These are phyloP conservation scores for Mohoua ochrocephala DNA, from an alignment of 2,113 vertebrate species.

Conservation along the genomic window DNA sequence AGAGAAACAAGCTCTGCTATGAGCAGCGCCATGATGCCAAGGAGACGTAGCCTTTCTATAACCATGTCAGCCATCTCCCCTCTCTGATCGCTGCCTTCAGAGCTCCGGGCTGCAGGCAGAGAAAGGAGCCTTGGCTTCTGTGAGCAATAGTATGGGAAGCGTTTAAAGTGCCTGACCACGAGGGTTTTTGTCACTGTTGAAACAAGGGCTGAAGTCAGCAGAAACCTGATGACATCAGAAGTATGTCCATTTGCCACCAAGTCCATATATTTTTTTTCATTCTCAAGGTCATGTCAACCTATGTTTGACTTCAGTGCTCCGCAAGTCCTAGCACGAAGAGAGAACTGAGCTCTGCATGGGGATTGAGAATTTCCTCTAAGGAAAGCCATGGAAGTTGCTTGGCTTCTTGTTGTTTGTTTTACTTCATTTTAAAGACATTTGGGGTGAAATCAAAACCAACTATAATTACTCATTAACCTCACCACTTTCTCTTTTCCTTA, in stretches of 20 bases:
- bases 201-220: not conserved
- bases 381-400: not conserved
- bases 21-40: not conserved
- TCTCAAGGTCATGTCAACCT: not conserved
- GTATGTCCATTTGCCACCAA: not conserved
- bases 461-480: not conserved
- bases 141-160: not conserved
- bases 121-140: accelerated
- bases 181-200: not conserved
- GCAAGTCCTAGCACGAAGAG: not conserved
- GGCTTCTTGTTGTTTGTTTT: not conserved
- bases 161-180: not conserved
- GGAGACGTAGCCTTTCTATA: not conserved
- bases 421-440: not conserved
- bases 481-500: not conserved
- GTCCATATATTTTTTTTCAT: not conserved
- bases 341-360: not conserved
- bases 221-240: not conserved
- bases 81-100: not conserved
- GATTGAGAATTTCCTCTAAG: not conserved
- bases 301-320: not conserved
- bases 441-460: not conserved
- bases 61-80: not conserved
- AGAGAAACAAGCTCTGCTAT: not conserved
- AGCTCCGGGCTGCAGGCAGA: not conserved